Evolutionary conservation across 2,888 invertebrate genomes (phyloP).

Genomic region (Chloromyia formosa): DNA sequence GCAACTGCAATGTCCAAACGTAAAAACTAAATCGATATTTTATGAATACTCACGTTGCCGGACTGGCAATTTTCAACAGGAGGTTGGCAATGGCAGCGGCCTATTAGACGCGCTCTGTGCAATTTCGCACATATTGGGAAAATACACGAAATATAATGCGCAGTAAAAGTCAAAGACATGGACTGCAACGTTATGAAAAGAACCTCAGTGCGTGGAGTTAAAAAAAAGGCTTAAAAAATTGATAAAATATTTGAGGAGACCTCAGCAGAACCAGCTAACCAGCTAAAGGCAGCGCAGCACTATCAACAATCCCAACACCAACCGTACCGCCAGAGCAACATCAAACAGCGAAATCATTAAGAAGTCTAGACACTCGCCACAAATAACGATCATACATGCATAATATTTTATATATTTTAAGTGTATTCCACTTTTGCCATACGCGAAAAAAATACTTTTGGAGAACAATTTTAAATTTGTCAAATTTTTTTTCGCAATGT

Average conservation of each 20-base stretch:
- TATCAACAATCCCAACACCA: background rate
- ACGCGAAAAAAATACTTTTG: conserved; percentile 8
- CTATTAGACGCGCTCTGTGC: conserved; percentile 1
- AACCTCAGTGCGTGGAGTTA: background rate
- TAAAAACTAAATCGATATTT: conserved; percentile 42
- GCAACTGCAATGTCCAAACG: conserved; percentile 20
- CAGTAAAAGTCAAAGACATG: conserved; percentile 5
- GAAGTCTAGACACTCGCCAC: conserved; percentile 50
- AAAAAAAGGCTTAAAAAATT: conserved; percentile 23
- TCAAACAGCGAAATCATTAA: conserved; percentile 48
- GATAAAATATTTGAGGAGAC: conserved; percentile 36
- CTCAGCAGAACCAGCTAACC: background rate
- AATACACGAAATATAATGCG: background rate
- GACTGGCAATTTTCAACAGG: background rate
- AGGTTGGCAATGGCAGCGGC: conserved; percentile 13
- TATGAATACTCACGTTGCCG: conserved; percentile 35
- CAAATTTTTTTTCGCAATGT: conserved; percentile 26
- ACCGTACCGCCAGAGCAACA: background rate
- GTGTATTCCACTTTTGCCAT: background rate
- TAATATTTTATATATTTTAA: conserved; percentile 7
- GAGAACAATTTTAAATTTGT: conserved; percentile 32
- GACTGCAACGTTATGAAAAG: conserved; percentile 14
- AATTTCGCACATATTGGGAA: conserved; percentile 19
- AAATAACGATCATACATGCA: conserved; percentile 31
- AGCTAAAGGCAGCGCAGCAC: background rate